These are phyloP conservation scores for Papilio demoleus DNA, from an alignment of 2,888 invertebrate genomes.

Conservation along the genomic window DNA sequence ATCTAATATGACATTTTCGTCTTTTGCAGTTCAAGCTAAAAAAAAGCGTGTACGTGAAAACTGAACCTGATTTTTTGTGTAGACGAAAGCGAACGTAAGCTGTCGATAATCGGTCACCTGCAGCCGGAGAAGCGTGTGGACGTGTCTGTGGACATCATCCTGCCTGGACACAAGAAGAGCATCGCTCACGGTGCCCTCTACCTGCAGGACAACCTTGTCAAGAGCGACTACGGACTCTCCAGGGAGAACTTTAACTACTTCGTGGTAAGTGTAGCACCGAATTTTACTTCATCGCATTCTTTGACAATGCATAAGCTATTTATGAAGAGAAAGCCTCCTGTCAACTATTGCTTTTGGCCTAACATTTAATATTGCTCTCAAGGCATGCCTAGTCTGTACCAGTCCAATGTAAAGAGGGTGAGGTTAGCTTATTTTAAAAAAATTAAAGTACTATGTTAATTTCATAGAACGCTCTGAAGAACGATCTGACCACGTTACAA, in stretches of 20 bases:
- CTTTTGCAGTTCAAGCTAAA: too few species aligned
- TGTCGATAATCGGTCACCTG: conserved; percentile 81
- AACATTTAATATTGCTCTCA: too few species aligned
- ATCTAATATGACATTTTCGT: too few species aligned
- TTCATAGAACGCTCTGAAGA: conserved; percentile 70
- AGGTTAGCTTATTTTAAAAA: not conserved
- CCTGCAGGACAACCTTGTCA: conserved; percentile 85
- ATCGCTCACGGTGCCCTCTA: conserved; percentile 83
- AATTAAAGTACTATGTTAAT: not conserved
- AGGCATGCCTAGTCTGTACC: too few species aligned
- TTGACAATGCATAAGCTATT: not conserved
- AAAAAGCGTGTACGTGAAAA: too few species aligned
- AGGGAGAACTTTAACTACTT: conserved; percentile 84
- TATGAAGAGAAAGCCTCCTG: not conserved
- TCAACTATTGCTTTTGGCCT: too few species aligned
- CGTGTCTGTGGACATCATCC: conserved; percentile 80
- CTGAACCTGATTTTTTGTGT: conserved; percentile 22
- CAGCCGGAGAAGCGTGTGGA: conserved; percentile 85
- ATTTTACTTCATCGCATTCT: not conserved
- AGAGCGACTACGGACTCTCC: conserved; percentile 84
- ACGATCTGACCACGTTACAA: conserved; percentile 68
- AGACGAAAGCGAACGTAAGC: conserved; percentile 79
- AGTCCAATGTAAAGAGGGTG: not conserved
- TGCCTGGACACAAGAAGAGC: conserved; percentile 82
- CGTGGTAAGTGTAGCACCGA: conserved; percentile 67